Evolutionary conservation across 2,797 vertebrate genomes (phyloP).

Genomic region (Phataginus tetradactyla): DNA sequence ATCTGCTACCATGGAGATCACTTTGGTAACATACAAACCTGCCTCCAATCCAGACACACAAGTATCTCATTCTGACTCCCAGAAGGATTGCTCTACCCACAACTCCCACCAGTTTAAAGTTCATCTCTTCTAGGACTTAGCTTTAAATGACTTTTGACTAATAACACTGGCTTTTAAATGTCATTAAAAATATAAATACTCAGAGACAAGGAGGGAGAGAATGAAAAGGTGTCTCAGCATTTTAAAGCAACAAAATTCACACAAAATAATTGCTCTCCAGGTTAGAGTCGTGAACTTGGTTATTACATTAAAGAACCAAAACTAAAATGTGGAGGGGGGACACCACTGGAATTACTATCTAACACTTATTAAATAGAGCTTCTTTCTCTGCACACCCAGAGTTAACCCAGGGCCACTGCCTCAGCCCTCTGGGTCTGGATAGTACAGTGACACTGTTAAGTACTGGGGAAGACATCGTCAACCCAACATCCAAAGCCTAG

Average conservation of each 20-base stretch:
- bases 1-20: conserved; percentile 77
- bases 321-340: neutral
- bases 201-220: neutral
- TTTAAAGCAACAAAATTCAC: conserved; percentile 41
- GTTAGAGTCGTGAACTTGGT: neutral
- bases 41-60: conserved; percentile 36
- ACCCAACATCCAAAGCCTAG: neutral
- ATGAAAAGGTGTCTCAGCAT: neutral
- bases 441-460: neutral
- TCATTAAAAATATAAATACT: conserved; percentile 38
- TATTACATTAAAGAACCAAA: neutral
- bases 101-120: conserved; percentile 43
- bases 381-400: neutral
- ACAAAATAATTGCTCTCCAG: neutral
- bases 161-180: conserved; percentile 69
- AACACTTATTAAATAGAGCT: accelerated
- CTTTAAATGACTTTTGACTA: neutral
- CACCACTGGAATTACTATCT: neutral
- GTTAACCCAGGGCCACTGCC: neutral
- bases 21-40: conserved; percentile 73
- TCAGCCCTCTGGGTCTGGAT: neutral
- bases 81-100: conserved; percentile 44
- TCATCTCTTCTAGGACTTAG: conserved; percentile 57
- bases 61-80: conserved; percentile 46
- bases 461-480: neutral